phyloP scores from a whole-genome alignment of 2,797 vertebrate genomes.

The Hydrophis major region DNA sequence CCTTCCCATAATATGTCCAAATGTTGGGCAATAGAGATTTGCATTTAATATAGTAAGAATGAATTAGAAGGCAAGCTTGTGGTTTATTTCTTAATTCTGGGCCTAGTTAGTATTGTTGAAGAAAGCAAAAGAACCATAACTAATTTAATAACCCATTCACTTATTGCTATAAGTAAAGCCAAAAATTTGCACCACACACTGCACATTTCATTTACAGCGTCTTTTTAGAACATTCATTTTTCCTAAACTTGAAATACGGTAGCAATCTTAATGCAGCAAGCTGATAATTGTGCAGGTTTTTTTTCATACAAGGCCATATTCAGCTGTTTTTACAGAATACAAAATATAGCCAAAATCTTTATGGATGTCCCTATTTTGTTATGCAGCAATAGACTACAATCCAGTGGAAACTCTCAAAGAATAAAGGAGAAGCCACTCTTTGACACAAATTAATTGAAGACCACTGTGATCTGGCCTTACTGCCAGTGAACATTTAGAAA shows the following conservation, averaged over 20 bases:
- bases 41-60: not conserved
- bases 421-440: not conserved
- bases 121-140: not conserved
- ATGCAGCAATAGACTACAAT: no score
- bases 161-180: not conserved
- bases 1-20: not conserved
- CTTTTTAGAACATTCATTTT: not conserved
- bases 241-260: not conserved
- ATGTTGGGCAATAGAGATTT: not conserved
- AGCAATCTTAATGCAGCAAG: not conserved
- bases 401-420: not conserved
- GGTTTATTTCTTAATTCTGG: not conserved
- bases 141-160: not conserved
- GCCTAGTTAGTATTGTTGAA: not conserved
- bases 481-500: not conserved
- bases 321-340: not conserved
- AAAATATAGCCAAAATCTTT: accelerated
- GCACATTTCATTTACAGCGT: not conserved
- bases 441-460: not conserved
- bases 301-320: not conserved
- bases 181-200: not conserved
- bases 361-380: not conserved
- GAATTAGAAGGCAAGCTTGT: not conserved
- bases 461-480: not conserved
- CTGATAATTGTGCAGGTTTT: not conserved